These are phyloP conservation scores for Antheraea yamamai DNA, from an alignment of 2,888 invertebrate genomes.

Conservation along the genomic window DNA sequence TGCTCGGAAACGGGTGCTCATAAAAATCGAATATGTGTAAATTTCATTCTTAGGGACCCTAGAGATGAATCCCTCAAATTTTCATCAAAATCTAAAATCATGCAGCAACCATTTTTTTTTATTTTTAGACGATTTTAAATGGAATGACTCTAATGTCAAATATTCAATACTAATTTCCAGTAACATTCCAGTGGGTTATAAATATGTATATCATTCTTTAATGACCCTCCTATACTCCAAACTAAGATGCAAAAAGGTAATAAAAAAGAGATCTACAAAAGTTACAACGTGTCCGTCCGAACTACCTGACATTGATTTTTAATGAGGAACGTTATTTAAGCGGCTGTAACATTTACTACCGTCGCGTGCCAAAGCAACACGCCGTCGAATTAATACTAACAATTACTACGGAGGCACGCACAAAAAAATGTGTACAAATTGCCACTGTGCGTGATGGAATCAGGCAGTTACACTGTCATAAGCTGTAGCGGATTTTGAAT, in stretches of 20 bases:
- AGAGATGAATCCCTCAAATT: no score
- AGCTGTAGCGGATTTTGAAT: slow-evolving; percentile 24
- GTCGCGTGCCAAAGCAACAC: slow-evolving; percentile 62
- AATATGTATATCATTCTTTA: not conserved
- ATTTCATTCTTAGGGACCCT: no score
- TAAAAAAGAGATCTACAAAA: not conserved
- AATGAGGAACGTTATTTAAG: slow-evolving; percentile 34
- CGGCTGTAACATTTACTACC: slow-evolving; percentile 50
- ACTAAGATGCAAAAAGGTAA: not conserved
- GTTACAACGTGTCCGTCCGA: not conserved
- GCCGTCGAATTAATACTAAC: slow-evolving; percentile 74
- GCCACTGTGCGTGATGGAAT: slow-evolving; percentile 64
- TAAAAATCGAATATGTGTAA: no score
- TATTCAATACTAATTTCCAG: not conserved
- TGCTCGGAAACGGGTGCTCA: no score
- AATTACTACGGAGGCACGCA: slow-evolving; percentile 73
- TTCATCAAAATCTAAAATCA: no score
- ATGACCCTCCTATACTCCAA: not conserved
- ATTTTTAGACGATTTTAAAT: no score
- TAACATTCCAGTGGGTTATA: not conserved
- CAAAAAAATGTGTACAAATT: slow-evolving; percentile 67
- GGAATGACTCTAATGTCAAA: no score
- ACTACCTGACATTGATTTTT: slow-evolving; percentile 11
- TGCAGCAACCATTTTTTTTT: no score
- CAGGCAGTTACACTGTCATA: slow-evolving; percentile 26